Conservation (phyloP, 2,888 invertebrate genomes). For the Dasypogon diadema region DNA sequence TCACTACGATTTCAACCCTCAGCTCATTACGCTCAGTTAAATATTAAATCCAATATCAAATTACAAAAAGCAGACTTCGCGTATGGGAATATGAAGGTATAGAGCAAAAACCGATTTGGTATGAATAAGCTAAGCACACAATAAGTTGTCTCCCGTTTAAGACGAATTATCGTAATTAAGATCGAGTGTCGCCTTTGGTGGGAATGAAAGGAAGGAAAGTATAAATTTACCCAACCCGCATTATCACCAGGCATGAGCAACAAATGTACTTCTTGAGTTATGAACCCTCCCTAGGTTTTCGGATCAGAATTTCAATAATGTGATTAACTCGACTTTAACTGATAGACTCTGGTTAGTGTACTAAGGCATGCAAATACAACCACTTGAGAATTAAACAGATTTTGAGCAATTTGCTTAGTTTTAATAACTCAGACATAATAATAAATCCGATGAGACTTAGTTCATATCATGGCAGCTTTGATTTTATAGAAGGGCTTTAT, state of each 20-base stretch:
- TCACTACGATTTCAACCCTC: slow-evolving; percentile 1
- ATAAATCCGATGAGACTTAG: too few relatives aligned
- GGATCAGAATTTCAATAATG: too few relatives aligned
- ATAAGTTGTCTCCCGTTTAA: slow-evolving; percentile 34
- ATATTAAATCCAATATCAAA: background rate
- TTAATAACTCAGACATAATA: too few relatives aligned
- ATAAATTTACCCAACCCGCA: background rate
- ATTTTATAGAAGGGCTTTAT: too few relatives aligned
- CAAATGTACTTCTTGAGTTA: background rate
- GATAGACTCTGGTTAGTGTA: too few relatives aligned
- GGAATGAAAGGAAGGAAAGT: background rate
- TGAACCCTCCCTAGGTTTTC: too few relatives aligned
- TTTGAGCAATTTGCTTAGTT: too few relatives aligned
- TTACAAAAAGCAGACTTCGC: background rate
- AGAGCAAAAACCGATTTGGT: background rate
- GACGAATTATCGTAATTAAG: slow-evolving; percentile 47
- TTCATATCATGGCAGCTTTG: too few relatives aligned
- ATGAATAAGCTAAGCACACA: slow-evolving; percentile 21
- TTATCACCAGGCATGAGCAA: background rate
- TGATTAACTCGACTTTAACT: too few relatives aligned
- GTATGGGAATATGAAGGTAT: background rate
- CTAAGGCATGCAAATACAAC: too few relatives aligned
- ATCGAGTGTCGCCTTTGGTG: slow-evolving; percentile 34
- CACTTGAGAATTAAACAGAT: too few relatives aligned
- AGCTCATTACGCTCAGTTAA: slow-evolving; percentile 10